A percentile compares a stretch with the other conserved stretches of the same genome.
Evolutionary conservation across 2,113 vertebrate genomes (phyloP).

Genomic region (Macrotus californicus): DNA sequence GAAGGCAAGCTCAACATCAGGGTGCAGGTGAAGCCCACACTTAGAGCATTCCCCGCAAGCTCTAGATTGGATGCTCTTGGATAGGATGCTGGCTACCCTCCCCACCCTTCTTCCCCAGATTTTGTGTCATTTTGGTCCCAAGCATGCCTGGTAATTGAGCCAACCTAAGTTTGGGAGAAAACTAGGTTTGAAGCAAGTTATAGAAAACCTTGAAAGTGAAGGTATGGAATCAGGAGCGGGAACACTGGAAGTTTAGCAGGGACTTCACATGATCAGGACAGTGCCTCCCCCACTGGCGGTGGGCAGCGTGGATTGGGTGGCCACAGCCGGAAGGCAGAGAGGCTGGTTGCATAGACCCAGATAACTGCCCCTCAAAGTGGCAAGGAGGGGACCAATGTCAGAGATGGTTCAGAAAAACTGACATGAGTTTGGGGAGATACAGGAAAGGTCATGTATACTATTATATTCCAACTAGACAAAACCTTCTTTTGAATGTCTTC

Average conservation of each 20-base stretch:
- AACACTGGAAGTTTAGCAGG: background rate
- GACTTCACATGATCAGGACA: background rate
- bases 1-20: background rate
- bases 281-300: background rate
- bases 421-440: background rate
- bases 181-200: background rate
- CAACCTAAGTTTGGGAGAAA: constrained; percentile 12
- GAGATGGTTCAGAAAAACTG: background rate
- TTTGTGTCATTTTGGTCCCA: background rate
- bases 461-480: background rate
- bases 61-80: background rate
- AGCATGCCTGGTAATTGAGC: background rate
- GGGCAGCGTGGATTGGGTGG: background rate
- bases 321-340: background rate
- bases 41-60: background rate
- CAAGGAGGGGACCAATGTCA: background rate
- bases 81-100: background rate
- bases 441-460: background rate
- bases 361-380: background rate
- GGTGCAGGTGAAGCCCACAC: background rate
- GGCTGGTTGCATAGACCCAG: background rate
- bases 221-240: background rate
- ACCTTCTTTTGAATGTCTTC: background rate
- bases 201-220: background rate
- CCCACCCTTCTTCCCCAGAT: background rate